Evolutionary conservation across 2,797 vertebrate species (phyloP), one percentile per base, ranked within the genome.

Genomic region (Chaenodraco wilsoni): DNA sequence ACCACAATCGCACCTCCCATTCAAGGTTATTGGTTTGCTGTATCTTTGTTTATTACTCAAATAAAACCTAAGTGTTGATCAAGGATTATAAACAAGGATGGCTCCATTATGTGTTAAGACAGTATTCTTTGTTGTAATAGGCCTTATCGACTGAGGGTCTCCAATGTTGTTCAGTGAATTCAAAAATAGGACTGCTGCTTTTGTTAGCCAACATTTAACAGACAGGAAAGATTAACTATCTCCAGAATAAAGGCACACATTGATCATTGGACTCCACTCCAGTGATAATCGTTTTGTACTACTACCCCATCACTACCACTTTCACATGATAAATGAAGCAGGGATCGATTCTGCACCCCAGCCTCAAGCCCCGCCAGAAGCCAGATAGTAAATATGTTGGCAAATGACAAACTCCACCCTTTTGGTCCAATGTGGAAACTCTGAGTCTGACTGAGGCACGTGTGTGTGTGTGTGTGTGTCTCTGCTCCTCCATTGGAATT

Each of bases 391-490:
- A 83, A 82, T 79, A 79, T 71, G 51, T 48, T 52, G 56, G 50
- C 41, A 45, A 61, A 71, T 67, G 50, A 74, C 57, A 51, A 74
- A 74, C 84, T 86, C 86, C 89, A 83, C 89, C 88, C 85, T 87
- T 74, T 75, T 79, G 77, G 59, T 84, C 64, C 65, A 72, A 69
- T 84, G 84, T 90, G 90, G 86, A 91, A 91, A 88, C 81, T 87
- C 69, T 90, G 85, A 91, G 84, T 43, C 78, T 43, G 63, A n/a
- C n/a, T n/a, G n/a, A n/a, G n/a, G n/a, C n/a, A n/a, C n/a, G 19
- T 19, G 19, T 19, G 2, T 2, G 21, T 21, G 9, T 86, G 74
- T 86, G 71, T 84, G 33, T 33, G 33, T 37, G 33, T 37, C 69
- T 84, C 79, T 64, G 54, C 69, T 89, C 64, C 70, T 87, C 41